A percentile compares a stretch with the other conserved stretches of the same genome.
Conservation (phyloP, 2,797 vertebrate genomes). For the Danio albolineatus region DNA sequence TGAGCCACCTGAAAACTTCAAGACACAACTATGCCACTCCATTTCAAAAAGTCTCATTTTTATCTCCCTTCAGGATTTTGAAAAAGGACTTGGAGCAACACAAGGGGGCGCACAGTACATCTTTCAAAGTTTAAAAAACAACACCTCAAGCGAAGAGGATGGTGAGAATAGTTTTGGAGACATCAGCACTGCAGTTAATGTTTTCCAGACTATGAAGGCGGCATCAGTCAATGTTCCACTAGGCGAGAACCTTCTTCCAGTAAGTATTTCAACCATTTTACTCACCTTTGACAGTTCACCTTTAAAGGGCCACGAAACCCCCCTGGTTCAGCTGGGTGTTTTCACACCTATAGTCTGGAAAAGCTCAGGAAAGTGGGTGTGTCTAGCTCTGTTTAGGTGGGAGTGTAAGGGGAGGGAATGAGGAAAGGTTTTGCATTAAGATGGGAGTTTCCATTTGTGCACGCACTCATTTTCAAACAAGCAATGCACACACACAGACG, state of each 20-base stretch:
- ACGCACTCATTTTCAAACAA: too few relatives aligned
- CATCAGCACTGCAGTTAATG: conserved; percentile 60
- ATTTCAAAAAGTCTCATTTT: conserved; percentile 18
- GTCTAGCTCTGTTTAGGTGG: too few relatives aligned
- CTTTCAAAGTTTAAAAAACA: conserved; percentile 72
- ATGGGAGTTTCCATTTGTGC: too few relatives aligned
- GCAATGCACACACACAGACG: too few relatives aligned
- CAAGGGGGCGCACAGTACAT: conserved; percentile 59
- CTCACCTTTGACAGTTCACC: not conserved
- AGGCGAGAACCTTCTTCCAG: conserved; percentile 62
- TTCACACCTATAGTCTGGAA: too few relatives aligned
- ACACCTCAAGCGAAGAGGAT: not conserved
- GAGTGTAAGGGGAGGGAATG: too few relatives aligned
- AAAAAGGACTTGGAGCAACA: conserved; percentile 71
- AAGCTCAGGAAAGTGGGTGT: too few relatives aligned
- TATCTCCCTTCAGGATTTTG: conserved; percentile 67
- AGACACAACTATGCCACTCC: not conserved
- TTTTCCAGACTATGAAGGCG: conserved; percentile 63
- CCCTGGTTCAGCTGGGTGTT: too few relatives aligned
- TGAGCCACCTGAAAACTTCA: not conserved
- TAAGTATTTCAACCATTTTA: conserved; percentile 59
- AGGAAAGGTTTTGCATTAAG: too few relatives aligned
- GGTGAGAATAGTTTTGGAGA: conserved; percentile 55
- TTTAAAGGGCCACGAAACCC: too few relatives aligned
- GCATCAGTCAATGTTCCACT: conserved; percentile 41